phyloP scores from a whole-genome alignment of 2,888 invertebrate species.

The Sabatieria punctata region DNA sequence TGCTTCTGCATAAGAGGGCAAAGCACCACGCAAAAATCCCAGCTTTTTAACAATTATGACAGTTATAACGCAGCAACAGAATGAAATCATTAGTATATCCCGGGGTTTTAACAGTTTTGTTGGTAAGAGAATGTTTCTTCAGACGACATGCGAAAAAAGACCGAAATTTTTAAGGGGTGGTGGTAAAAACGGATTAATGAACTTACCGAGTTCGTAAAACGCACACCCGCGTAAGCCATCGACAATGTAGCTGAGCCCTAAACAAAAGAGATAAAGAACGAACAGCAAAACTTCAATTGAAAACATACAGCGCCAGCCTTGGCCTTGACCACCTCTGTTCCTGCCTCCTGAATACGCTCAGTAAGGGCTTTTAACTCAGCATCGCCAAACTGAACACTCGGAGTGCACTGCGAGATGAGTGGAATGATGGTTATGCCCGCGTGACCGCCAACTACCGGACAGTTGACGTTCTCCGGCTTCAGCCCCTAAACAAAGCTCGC shows the following conservation, averaged over 20 bases:
- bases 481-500: conserved; percentile 42
- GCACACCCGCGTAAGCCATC: conserved; percentile 92
- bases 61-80: too few relatives aligned
- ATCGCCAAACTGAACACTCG: conserved; percentile 53
- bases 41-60: conserved; percentile 1
- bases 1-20: background rate
- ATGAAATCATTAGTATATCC: too few relatives aligned
- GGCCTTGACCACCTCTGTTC: conserved; percentile 93
- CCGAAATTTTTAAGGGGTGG: too few relatives aligned
- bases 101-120: too few relatives aligned
- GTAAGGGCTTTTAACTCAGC: conserved; percentile 44
- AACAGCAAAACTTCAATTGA: background rate
- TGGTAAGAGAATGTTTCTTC: too few relatives aligned
- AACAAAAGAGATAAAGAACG: background rate
- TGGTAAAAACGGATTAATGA: too few relatives aligned
- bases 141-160: too few relatives aligned
- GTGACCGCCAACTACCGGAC: conserved; percentile 95
- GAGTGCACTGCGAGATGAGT: conserved; percentile 73
- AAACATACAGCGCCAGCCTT: conserved; percentile 78
- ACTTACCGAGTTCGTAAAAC: conserved; percentile 56
- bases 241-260: conserved; percentile 88
- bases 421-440: conserved; percentile 96
- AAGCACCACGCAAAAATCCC: background rate
- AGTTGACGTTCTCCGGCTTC: conserved; percentile 60
- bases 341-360: conserved; percentile 90